Evolutionary conservation across 2,888 invertebrate genomes (phyloP).

Genomic region (Ommatoiulus sabulosus): DNA sequence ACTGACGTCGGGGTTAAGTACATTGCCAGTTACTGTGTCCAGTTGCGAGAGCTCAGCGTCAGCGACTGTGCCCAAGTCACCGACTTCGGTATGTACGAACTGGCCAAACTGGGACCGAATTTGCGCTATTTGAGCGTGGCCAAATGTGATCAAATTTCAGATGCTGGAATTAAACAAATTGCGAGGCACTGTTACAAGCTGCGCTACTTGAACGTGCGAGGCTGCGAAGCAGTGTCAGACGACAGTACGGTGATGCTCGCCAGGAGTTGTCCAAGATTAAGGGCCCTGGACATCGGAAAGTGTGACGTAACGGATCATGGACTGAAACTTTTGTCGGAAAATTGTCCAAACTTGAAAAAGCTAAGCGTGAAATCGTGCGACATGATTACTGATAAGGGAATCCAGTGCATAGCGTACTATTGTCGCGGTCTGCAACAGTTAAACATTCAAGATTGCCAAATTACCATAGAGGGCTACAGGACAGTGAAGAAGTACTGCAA

Average conservation of each 20-base stretch:
- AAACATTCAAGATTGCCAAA: conserved; percentile 93
- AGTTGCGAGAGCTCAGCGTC: conserved; percentile 86
- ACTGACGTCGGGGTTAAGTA: conserved; percentile 93
- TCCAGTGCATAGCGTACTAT: conserved; percentile 89
- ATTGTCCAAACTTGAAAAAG: conserved; percentile 90
- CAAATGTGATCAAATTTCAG: conserved; percentile 87
- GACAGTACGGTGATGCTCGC: conserved; percentile 89
- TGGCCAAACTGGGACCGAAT: conserved; percentile 88
- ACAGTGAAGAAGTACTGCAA: conserved; percentile 94
- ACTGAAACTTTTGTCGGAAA: conserved; percentile 81
- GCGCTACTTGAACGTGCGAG: conserved; percentile 86
- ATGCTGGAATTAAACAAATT: conserved; percentile 88
- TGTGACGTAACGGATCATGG: conserved; percentile 94
- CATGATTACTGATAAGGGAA: conserved; percentile 88
- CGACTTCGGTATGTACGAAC: conserved; percentile 89
- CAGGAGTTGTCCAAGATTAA: conserved; percentile 83
- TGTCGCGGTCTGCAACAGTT: conserved; percentile 90
- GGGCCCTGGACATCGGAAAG: conserved; percentile 91
- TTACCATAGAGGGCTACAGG: conserved; percentile 87
- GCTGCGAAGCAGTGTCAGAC: conserved; percentile 94
- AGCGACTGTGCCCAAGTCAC: conserved; percentile 91
- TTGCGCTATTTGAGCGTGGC: conserved; percentile 92
- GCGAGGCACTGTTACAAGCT: conserved; percentile 89
- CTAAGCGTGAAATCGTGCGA: conserved; percentile 91
- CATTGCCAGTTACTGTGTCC: conserved; percentile 88